Conservation (phyloP, 2,113 vertebrate species). For the Psephotus haematonotus region DNA sequence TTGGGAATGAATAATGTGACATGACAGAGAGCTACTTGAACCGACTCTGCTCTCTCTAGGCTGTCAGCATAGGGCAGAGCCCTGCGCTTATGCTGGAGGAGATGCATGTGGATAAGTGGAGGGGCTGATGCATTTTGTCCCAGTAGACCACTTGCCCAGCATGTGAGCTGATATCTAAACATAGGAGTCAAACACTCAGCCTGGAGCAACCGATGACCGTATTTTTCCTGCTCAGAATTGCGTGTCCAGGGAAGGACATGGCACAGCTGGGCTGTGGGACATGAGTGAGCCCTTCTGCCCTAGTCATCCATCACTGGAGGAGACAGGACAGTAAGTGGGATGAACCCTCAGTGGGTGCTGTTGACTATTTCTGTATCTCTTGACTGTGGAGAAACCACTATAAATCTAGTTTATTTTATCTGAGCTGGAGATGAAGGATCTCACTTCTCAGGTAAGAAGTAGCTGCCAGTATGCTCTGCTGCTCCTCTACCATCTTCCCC, state of each 20-base stretch:
- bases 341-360: neutral
- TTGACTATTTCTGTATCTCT: neutral
- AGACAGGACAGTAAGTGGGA: neutral
- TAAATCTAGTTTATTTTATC: neutral
- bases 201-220: neutral
- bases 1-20: slow-evolving; percentile 20
- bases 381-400: neutral
- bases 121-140: neutral
- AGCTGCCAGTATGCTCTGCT: neutral
- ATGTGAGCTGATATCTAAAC: neutral
- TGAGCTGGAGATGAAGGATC: neutral
- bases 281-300: neutral
- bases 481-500: neutral
- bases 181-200: neutral
- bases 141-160: neutral
- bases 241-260: neutral
- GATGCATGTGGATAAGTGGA: neutral
- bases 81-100: neutral
- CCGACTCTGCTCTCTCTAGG: neutral
- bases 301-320: neutral
- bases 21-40: neutral
- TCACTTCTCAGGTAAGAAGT: neutral
- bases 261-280: accelerated
- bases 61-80: neutral
- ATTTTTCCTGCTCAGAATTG: neutral